phyloP scores from a whole-genome alignment of 2,888 invertebrate species.

The Aricia artaxerxes region DNA sequence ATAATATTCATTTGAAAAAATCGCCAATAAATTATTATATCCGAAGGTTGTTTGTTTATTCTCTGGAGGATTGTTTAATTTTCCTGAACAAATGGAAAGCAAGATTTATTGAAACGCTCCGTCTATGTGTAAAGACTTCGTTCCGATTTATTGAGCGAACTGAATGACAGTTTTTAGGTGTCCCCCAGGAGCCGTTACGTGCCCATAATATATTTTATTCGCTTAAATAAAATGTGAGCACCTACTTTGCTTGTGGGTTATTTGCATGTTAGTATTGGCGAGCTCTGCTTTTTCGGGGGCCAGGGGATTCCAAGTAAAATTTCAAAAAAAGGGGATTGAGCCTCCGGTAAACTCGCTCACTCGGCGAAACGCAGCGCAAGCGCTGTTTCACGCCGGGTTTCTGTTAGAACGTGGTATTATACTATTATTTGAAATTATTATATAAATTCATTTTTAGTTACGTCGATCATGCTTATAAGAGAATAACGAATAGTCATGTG shows the following conservation, averaged over 20 bases:
- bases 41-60: conserved; percentile 10
- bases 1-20: background rate
- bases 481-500: too few species aligned
- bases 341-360: too few species aligned
- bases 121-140: conserved; percentile 26
- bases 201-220: conserved; percentile 4
- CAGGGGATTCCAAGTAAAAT: too few species aligned
- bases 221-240: conserved; percentile 9
- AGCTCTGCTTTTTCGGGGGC: too few species aligned
- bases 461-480: too few species aligned
- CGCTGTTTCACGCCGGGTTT: too few species aligned
- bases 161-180: conserved; percentile 21
- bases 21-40: background rate
- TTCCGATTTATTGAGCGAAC: conserved; percentile 18
- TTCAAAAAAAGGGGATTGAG: too few species aligned
- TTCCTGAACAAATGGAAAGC: conserved; percentile 20
- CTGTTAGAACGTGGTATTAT: too few species aligned
- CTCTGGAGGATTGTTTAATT: conserved; percentile 20
- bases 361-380: too few species aligned
- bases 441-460: too few species aligned
- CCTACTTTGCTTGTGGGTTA: background rate
- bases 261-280: background rate
- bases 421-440: too few species aligned
- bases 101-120: conserved; percentile 26
- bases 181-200: background rate